Evolutionary conservation across 1,140 invertebrate species (phyloP), one percentile per base, ranked within the genome.

Genomic region (Laupala kohalensis): DNA sequence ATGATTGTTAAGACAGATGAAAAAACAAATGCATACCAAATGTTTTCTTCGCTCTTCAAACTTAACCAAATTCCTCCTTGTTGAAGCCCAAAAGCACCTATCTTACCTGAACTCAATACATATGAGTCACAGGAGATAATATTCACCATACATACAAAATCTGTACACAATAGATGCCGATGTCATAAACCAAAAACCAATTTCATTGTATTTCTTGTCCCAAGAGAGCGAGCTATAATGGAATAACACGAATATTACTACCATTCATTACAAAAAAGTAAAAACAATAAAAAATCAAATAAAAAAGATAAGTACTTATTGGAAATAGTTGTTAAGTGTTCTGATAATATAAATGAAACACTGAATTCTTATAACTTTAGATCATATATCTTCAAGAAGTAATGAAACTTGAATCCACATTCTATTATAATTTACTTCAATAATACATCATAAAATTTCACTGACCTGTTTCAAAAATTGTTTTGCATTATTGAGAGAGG

Each of bases 401-500:
- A 12, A 6, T n/a, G 65, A 67, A 67, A 12, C 23, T 67, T 23
- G 6, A 67, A 67, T 67, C 9, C 25, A 67, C 12, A 24, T 62
- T 12, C 23, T 67, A 12, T 12, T 67, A 23, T 23, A 67, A 67
- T n/a, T 12, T 67, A 13, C 12, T 9, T 67, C 9, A 12, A 25
- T 23, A 12, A 12, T 67, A 67, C n/a, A 9, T 23, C 12, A 67
- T 24, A 67, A 71, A 19, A 67, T 73, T 24, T 64, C 12, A 30
- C 67, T 72, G 15, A 98, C 85, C 83, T 98, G 96, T 81, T 93
- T 92, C 62, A 98, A 82, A 82, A 99, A 97, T 79, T 97, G 93
- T 75, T 88, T 87, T 9, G 95, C 92, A 84, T 95, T 98, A 70
- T 91, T 90, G 70, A 98, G 83, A 68, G 96, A 95, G 67, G 95